Conservation (phyloP, 2,888 invertebrate genomes). For the Epistrophe eligans region DNA sequence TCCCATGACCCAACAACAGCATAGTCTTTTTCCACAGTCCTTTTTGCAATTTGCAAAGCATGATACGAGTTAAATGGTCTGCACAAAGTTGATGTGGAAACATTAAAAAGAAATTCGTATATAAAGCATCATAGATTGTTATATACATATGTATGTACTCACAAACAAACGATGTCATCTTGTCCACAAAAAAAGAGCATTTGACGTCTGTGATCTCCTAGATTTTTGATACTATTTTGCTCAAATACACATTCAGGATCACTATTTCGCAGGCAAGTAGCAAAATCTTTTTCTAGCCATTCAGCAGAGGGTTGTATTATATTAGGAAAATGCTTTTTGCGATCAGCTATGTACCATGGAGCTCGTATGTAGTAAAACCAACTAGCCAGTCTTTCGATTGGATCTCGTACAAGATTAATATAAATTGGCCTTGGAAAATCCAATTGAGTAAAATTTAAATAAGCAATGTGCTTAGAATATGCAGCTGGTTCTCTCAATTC, state of each 20-base stretch:
- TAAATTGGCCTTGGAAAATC: slow-evolving; percentile 92
- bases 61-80: slow-evolving; percentile 93
- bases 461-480: slow-evolving; percentile 94
- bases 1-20: slow-evolving; percentile 93
- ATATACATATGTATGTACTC: slow-evolving; percentile 70
- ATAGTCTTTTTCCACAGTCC: slow-evolving; percentile 91
- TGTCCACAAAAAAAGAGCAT: slow-evolving; percentile 95
- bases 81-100: slow-evolving; percentile 3
- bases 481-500: slow-evolving; percentile 90
- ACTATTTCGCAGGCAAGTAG: slow-evolving; percentile 90
- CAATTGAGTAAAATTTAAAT: slow-evolving; percentile 92
- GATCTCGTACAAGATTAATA: slow-evolving; percentile 93
- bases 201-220: slow-evolving; percentile 92
- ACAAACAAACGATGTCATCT: slow-evolving; percentile 83
- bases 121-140: not conserved
- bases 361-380: slow-evolving; percentile 96
- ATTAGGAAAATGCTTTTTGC: slow-evolving; percentile 81
- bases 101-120: not conserved
- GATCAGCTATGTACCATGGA: slow-evolving; percentile 94
- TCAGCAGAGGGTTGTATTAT: slow-evolving; percentile 83
- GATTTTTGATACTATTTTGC: slow-evolving; percentile 91
- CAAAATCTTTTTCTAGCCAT: slow-evolving; percentile 86
- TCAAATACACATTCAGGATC: slow-evolving; percentile 92
- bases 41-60: slow-evolving; percentile 91
- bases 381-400: slow-evolving; percentile 93